These are phyloP conservation scores for Hippopotamus amphibius DNA, from an alignment of 2,113 vertebrate species.

Conservation along the genomic window DNA sequence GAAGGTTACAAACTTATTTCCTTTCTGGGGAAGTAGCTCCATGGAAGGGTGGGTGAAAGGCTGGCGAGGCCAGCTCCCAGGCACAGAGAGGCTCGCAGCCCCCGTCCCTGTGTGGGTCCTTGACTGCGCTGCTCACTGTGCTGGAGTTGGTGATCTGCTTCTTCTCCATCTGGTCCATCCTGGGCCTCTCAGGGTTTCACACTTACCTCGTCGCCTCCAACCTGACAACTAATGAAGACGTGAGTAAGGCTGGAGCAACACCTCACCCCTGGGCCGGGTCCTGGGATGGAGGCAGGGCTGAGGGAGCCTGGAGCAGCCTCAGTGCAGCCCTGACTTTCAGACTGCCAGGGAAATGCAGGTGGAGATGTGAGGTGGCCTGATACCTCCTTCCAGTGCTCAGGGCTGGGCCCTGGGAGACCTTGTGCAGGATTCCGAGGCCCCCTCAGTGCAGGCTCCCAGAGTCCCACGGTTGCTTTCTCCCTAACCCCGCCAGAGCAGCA, in stretches of 20 bases:
- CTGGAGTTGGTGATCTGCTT: conserved; percentile 98
- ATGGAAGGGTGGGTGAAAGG: neutral
- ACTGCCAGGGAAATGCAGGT: neutral
- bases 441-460: fast-evolving
- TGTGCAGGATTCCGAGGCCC: neutral
- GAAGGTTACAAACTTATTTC: neutral
- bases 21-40: neutral
- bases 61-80: fast-evolving
- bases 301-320: neutral
- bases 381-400: neutral
- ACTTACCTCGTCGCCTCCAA: conserved; percentile 98
- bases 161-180: conserved; percentile 98
- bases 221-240: conserved; percentile 98
- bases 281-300: neutral
- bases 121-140: conserved; percentile 90
- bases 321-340: neutral
- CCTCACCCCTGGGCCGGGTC: neutral
- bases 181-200: conserved; percentile 99
- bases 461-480: neutral
- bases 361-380: neutral
- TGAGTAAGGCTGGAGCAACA: conserved; percentile 86
- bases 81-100: neutral
- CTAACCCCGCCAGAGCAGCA: neutral
- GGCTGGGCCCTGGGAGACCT: neutral
- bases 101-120: conserved; percentile 80